phyloP scores from a whole-genome alignment of 2,888 invertebrate genomes.

The Lysandra coridon region DNA sequence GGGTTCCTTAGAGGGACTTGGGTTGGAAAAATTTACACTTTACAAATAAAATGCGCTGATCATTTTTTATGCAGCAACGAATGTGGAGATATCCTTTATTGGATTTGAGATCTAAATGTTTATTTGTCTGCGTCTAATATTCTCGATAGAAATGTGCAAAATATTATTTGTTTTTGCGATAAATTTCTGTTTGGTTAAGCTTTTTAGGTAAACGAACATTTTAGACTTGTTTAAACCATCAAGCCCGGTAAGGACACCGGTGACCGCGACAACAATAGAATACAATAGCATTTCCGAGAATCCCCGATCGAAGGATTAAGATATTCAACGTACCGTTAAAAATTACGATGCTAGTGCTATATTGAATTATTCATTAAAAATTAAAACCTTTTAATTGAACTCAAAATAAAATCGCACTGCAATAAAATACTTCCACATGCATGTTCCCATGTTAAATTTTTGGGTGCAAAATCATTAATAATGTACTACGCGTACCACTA shows the following conservation, averaged over 20 bases:
- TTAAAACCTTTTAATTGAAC: background rate
- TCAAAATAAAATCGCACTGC: background rate
- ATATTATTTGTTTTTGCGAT: background rate
- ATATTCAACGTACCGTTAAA: background rate
- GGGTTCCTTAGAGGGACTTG: slow-evolving; percentile 61
- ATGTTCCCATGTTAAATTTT: slow-evolving; percentile 15
- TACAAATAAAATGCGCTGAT: slow-evolving; percentile 18
- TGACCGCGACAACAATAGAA: too few species aligned
- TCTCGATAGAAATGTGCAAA: background rate
- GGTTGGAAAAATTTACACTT: slow-evolving; percentile 64
- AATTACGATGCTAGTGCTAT: background rate
- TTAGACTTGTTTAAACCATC: background rate
- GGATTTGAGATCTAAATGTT: slow-evolving; percentile 7
- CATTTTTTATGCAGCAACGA: background rate
- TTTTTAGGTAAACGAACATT: background rate
- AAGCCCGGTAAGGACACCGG: too few species aligned
- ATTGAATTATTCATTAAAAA: background rate
- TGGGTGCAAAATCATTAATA: slow-evolving; percentile 17
- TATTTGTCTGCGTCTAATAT: slow-evolving; percentile 1
- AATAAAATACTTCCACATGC: background rate
- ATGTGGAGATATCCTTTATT: background rate
- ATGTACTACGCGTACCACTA: slow-evolving; percentile 11
- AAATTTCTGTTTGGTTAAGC: too few species aligned
- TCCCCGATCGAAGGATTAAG: too few species aligned
- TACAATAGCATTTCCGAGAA: too few species aligned